Conservation (phyloP, 2,888 invertebrate species). For the Hirtodrosophila duncani region DNA sequence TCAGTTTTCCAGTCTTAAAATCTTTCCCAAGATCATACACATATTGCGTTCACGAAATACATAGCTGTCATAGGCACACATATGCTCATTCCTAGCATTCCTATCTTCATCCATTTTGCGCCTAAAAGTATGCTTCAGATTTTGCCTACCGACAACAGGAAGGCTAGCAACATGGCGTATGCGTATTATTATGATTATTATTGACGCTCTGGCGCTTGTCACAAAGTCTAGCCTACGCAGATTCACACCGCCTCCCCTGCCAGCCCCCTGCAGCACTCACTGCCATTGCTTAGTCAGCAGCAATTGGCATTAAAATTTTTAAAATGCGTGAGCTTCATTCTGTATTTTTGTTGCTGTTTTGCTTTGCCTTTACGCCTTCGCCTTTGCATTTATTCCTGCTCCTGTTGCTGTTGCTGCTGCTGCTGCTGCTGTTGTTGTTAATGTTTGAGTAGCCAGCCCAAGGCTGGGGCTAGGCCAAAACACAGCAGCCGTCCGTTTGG, state of each 20-base stretch:
- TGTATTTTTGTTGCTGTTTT: conserved; percentile 1
- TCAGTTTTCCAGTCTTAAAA: neutral
- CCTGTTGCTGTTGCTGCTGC: conserved; percentile 1
- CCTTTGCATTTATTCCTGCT: conserved; percentile 4
- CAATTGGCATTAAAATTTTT: conserved; percentile 60
- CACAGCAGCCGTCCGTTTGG: no score
- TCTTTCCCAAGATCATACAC: conserved; percentile 8
- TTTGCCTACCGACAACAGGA: conserved; percentile 3
- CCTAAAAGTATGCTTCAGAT: conserved; percentile 16
- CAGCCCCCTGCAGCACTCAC: conserved; percentile 2
- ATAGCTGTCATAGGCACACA: no score
- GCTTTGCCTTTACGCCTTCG: conserved; percentile 27
- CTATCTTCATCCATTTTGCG: conserved; percentile 5
- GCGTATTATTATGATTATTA: conserved; percentile 34
- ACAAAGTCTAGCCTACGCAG: no score
- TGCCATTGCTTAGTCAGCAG: conserved; percentile 35
- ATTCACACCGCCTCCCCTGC: neutral
- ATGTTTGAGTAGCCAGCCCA: no score
- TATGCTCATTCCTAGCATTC: no score
- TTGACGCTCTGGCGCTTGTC: conserved; percentile 18
- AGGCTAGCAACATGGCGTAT: conserved; percentile 12
- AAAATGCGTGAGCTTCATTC: conserved; percentile 43
- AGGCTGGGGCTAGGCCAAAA: no score
- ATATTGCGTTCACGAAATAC: no score
- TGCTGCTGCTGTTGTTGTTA: conserved; percentile 15